Percentiles rank a stretch among this genome's conserved stretches.
phyloP scores from a whole-genome alignment of 2,797 vertebrate genomes.

The Hoplostethus mediterraneus region DNA sequence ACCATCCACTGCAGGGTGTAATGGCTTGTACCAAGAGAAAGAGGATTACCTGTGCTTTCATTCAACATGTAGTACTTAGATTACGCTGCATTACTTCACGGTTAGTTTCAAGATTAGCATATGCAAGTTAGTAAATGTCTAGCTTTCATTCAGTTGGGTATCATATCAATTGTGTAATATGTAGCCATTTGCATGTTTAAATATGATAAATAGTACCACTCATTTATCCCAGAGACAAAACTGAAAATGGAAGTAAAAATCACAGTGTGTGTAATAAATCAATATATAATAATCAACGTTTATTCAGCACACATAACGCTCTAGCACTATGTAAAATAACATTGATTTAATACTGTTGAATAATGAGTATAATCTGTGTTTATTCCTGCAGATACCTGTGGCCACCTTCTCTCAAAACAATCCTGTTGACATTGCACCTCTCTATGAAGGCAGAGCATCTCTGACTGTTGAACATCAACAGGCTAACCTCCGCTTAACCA shows the following conservation, averaged over 20 bases:
- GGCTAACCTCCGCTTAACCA: slow-evolving; percentile 68
- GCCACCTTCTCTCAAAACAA: slow-evolving; percentile 59
- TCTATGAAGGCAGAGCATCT: slow-evolving; percentile 67
- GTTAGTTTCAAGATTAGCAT: not conserved
- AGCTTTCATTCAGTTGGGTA: too few species aligned
- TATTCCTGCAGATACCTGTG: slow-evolving; percentile 61
- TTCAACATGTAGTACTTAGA: not conserved
- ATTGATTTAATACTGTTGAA: not conserved
- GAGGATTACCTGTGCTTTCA: not conserved
- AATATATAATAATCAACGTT: too few species aligned
- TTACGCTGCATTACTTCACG: not conserved
- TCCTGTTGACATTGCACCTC: slow-evolving; percentile 53
- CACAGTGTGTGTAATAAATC: too few species aligned
- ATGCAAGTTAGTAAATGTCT: not conserved
- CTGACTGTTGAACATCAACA: slow-evolving; percentile 51
- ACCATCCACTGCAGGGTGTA: not conserved
- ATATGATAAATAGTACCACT: too few species aligned
- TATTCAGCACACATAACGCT: too few species aligned
- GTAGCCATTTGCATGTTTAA: too few species aligned
- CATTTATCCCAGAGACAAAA: too few species aligned
- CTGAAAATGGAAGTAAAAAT: not conserved
- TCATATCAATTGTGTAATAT: too few species aligned
- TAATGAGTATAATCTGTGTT: slow-evolving; percentile 14
- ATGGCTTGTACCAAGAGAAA: too few species aligned
- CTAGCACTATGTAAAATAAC: not conserved